phyloP scores from a whole-genome alignment of 2,888 invertebrate genomes.

The Diabrotica balteata region DNA sequence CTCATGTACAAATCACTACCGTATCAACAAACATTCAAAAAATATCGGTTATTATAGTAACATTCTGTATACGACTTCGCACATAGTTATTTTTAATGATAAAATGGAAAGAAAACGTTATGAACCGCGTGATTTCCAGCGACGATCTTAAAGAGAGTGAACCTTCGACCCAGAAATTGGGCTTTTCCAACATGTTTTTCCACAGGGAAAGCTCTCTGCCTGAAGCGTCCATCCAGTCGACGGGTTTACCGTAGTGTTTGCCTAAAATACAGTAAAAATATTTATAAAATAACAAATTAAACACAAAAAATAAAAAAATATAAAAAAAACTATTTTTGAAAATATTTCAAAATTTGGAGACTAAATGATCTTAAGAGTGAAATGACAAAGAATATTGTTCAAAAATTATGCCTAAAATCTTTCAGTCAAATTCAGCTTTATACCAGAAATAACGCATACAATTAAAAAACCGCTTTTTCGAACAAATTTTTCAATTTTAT shows the following conservation, averaged over 20 bases:
- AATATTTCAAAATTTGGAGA: too few species aligned
- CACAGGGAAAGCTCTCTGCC: slow-evolving; percentile 90
- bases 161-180: slow-evolving; percentile 98
- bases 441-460: too few species aligned
- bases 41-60: slow-evolving; percentile 35
- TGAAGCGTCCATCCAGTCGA: slow-evolving; percentile 95
- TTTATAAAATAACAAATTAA: too few species aligned
- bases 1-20: slow-evolving; percentile 47
- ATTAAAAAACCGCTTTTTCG: too few species aligned
- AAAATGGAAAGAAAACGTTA: slow-evolving; percentile 37
- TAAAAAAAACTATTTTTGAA: too few species aligned
- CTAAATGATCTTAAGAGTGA: too few species aligned
- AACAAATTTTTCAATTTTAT: too few species aligned
- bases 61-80: slow-evolving; percentile 23
- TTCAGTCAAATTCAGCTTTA: too few species aligned
- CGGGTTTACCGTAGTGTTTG: slow-evolving; percentile 81
- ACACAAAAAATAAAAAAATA: too few species aligned
- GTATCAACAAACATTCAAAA: slow-evolving; percentile 40
- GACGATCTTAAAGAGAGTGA: slow-evolving; percentile 85
- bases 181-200: slow-evolving; percentile 93
- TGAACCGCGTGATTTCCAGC: slow-evolving; percentile 65
- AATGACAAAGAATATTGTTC: too few species aligned
- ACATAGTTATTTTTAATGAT: slow-evolving; percentile 3
- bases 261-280: slow-evolving; percentile 65
- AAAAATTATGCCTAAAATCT: too few species aligned